phyloP scores from a whole-genome alignment of 2,113 vertebrate species.

The Python bivittatus region DNA sequence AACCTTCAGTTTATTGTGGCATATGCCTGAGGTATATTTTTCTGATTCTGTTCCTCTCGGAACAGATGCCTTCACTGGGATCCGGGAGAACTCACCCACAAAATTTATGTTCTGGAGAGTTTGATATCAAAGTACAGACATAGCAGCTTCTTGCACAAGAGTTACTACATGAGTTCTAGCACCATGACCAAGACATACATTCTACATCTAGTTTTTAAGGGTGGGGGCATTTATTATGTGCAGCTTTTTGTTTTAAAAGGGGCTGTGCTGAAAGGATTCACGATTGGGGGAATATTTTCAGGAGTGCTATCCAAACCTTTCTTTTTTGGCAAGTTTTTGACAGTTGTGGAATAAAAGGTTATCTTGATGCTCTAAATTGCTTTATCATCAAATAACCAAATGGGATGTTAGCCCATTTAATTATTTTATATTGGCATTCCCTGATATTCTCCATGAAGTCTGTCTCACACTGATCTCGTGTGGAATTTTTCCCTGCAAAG shows the following conservation, averaged over 20 bases:
- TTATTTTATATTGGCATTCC: background rate
- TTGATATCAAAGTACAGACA: background rate
- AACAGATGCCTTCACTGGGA: background rate
- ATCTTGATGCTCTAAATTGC: background rate
- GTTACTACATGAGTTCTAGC: background rate
- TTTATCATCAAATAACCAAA: background rate
- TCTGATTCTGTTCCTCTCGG: background rate
- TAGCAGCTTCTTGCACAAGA: background rate
- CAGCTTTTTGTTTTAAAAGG: background rate
- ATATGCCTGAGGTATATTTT: background rate
- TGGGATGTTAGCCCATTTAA: background rate
- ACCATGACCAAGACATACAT: background rate
- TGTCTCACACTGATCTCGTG: background rate
- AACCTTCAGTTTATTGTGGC: conserved; percentile 30
- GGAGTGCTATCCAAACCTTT: no score
- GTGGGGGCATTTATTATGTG: background rate
- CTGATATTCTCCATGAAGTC: no score
- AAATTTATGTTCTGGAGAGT: background rate
- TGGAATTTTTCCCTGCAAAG: background rate
- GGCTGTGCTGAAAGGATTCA: background rate
- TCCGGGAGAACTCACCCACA: no score
- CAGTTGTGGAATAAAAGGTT: background rate
- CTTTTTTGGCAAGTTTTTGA: background rate
- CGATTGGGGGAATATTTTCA: background rate
- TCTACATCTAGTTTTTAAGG: background rate